Conservation (phyloP, 2,888 invertebrate genomes). For the Dusona sp. region DNA sequence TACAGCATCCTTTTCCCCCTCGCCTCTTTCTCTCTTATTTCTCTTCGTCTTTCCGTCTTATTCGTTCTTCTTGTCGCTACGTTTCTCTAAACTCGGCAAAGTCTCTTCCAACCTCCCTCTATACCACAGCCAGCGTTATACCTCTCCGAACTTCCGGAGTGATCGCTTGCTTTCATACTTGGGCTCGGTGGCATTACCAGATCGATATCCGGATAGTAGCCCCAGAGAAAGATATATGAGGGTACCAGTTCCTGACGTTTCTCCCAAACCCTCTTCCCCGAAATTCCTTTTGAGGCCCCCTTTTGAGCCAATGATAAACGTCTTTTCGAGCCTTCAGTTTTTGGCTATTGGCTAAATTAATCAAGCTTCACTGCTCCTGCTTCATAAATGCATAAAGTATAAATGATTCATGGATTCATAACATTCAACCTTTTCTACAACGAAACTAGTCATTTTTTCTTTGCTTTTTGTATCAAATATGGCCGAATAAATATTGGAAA, state of each 20-base stretch:
- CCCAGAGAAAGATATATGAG: conserved; percentile 21
- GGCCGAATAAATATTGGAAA: too few species aligned
- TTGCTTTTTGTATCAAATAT: too few species aligned
- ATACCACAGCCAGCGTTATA: conserved; percentile 44
- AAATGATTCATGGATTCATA: background rate
- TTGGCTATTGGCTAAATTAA: background rate
- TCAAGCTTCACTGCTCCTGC: background rate
- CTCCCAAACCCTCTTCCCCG: background rate
- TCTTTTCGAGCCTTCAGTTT: conserved; percentile 12
- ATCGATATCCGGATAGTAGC: conserved; percentile 61
- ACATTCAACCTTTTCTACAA: background rate
- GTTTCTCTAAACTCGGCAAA: conserved; percentile 53
- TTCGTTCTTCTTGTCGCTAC: conserved; percentile 16
- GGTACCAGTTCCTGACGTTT: conserved; percentile 41
- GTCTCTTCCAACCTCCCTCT: conserved; percentile 11
- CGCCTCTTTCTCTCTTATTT: conserved; percentile 12
- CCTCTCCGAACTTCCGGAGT: conserved; percentile 53
- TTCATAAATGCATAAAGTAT: background rate
- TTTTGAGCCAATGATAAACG: conserved; percentile 31
- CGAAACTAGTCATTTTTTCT: background rate
- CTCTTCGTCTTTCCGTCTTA: conserved; percentile 6
- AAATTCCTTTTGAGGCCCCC: conserved; percentile 15
- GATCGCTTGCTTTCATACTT: conserved; percentile 43
- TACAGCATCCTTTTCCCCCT: conserved; percentile 19
- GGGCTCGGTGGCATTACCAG: conserved; percentile 42